Conservation (phyloP, 2,113 vertebrate species). For the Zosterops lateralis region DNA sequence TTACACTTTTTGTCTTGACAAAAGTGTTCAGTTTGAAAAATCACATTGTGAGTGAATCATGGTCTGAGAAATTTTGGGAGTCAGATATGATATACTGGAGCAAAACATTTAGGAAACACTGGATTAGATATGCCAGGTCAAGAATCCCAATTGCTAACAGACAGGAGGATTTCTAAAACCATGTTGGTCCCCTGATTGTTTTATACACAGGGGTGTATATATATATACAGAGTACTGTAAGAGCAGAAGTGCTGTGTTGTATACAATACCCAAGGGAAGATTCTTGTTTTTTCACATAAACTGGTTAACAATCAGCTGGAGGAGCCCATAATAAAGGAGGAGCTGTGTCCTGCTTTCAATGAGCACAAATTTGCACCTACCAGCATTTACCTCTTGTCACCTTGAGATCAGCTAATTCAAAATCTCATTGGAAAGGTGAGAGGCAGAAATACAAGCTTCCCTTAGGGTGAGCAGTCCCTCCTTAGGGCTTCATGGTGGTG, state of each 20-base stretch:
- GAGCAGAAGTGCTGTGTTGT: background rate
- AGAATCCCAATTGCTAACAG: background rate
- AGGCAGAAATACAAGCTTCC: background rate
- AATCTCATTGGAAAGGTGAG: background rate
- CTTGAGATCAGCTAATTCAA: background rate
- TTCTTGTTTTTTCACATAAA: background rate
- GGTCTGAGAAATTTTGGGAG: background rate
- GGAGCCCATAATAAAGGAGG: background rate
- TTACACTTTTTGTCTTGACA: background rate
- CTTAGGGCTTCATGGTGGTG: background rate
- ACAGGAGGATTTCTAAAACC: background rate
- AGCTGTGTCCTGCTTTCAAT: background rate
- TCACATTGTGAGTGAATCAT: background rate
- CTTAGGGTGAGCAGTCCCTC: background rate
- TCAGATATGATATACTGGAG: background rate
- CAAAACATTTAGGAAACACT: background rate
- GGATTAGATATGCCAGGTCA: background rate
- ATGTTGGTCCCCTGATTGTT: background rate
- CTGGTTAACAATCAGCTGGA: background rate
- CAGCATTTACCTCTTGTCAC: background rate
- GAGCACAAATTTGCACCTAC: background rate
- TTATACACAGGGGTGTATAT: background rate
- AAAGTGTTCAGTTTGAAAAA: background rate
- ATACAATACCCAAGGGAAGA: background rate
- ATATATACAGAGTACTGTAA: background rate